Evolutionary conservation across 2,797 vertebrate species (phyloP), one percentile per base, ranked within the genome.

Genomic region (Falco cherrug): DNA sequence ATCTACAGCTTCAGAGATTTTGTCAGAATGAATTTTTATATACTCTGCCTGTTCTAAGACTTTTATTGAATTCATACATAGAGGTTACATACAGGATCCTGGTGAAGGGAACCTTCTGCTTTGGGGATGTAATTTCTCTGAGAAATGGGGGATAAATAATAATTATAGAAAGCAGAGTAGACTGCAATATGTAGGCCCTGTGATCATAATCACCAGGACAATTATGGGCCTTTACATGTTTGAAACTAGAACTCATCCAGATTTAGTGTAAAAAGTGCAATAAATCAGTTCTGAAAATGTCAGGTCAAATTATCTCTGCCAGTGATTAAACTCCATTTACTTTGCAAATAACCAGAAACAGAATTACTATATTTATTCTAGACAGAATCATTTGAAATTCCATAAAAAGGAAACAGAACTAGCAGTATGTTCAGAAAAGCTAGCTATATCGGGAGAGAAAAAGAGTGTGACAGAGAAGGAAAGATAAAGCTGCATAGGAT

Each of bases 271-370:
- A 97, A 91, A 92, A 96, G 63, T 89, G 64, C 86, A 96, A 95
- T 97, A 98, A 98, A 97, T 98, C 92, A 95, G 54, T 94, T 98
- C 93, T 95, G 77, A 97, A 98, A 97, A 97, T 97, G 76, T 95
- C 96, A 97, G 93, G 90, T 94, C 90, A 97, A 97, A 90, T 97
- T 25, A 94, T 78, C 74, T 95, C 87, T 97, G 81, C 57, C 86
- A 76, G 80, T 92, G 95, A 97, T 97, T 98, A 97, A 97, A 93
- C 95, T 93, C 69, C 78, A 95, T 97, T 97, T 96, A 74, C 89
- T 96, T 97, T 97, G 94, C 71, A 93, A 95, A 94, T 95, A 97
- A 95, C 95, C 33, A 93, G 93, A 96, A 97, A 86, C 33, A 95
- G 74, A 95, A 65, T 92, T 95, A 67, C 43, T 89, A 45, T 97